Evolutionary conservation across 1,140 invertebrate species (phyloP).

Genomic region (Eurosta solidaginis): DNA sequence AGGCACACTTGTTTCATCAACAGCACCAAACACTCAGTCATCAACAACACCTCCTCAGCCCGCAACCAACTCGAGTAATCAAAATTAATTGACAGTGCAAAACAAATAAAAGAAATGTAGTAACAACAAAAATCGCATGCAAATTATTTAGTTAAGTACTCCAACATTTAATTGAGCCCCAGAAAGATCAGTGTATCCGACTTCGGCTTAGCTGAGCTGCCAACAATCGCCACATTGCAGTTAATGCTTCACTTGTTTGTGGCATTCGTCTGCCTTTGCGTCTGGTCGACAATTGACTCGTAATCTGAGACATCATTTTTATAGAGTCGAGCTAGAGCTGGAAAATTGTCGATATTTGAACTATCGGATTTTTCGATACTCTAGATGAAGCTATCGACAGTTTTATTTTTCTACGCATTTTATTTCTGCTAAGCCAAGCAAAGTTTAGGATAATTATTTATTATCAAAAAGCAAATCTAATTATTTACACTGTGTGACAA

Average conservation of each 20-base stretch:
- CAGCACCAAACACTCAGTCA: neutral
- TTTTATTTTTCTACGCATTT: no score
- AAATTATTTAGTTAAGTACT: slow-evolving; percentile 28
- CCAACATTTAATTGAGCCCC: slow-evolving; percentile 16
- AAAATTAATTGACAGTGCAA: slow-evolving; percentile 19
- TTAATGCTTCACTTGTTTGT: neutral
- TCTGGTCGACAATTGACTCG: neutral
- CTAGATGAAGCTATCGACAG: no score
- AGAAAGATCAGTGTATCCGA: neutral
- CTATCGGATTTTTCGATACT: no score
- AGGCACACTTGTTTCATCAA: neutral
- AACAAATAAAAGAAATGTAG: neutral
- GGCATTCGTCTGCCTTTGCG: neutral
- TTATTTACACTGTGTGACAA: no score
- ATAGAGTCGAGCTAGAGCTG: no score
- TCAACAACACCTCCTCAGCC: no score
- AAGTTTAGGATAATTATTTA: no score
- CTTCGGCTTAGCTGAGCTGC: neutral
- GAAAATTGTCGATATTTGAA: no score
- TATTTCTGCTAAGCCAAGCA: no score
- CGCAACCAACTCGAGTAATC: neutral
- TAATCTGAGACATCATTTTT: no score
- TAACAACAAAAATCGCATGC: slow-evolving; percentile 7
- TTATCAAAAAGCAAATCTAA: no score
- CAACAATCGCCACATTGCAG: neutral